Evolutionary conservation across 2,888 invertebrate genomes (phyloP).

Genomic region (Bhutanitis thaidina): DNA sequence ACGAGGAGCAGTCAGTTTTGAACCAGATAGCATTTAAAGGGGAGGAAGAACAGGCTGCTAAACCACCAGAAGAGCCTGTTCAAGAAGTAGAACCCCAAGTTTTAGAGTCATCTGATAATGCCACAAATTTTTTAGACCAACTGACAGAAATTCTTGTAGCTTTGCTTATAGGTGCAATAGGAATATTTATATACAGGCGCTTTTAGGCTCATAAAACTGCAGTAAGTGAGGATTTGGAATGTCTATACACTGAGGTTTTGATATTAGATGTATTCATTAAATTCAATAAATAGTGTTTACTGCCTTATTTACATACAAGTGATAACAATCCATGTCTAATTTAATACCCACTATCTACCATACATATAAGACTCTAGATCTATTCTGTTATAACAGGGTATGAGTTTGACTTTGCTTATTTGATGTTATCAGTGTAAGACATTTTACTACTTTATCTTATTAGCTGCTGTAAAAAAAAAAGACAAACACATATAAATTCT

Average conservation of each 20-base stretch:
- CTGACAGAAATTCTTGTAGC: constrained; percentile 65
- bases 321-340: no score
- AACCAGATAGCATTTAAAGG: constrained; percentile 75
- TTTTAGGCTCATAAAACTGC: constrained; percentile 43
- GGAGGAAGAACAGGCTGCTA: constrained; percentile 63
- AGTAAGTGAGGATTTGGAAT: constrained; percentile 9
- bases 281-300: no score
- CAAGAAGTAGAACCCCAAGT: constrained; percentile 52
- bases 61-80: constrained; percentile 51
- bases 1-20: constrained; percentile 69
- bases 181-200: constrained; percentile 68
- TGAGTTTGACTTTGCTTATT: no score
- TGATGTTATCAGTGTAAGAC: no score
- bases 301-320: no score
- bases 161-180: constrained; percentile 63
- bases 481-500: no score
- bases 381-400: no score
- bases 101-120: constrained; percentile 58
- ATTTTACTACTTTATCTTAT: no score
- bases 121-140: constrained; percentile 63
- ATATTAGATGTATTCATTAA: no score
- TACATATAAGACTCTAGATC: no score
- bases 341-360: no score
- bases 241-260: background rate
- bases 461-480: no score